Base-by-base conservation (phyloP, 2,888 invertebrate species). In the Drosophila birchii region DNA sequence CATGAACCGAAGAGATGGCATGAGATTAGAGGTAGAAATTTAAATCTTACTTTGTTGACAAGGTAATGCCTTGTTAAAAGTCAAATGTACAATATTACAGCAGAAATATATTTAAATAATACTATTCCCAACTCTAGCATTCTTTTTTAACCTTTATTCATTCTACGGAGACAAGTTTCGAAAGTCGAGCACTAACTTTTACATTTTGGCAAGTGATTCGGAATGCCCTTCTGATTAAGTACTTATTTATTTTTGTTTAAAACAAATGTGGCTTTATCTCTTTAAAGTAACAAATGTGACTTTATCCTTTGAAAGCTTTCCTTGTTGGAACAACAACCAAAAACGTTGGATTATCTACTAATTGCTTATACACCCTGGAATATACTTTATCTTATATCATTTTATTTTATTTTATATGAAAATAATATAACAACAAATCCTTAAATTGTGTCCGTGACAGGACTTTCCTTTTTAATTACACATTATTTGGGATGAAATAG, bases 381-480 rank as follows among this genome's bases (percentile, higher is more conserved):
- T 6, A 11, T 53, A 16, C 36, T 34, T 34, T 20, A 20, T 20
- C 47, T 16, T 6, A 16, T 34, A 29, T 26, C 8, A 18, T 18
- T 32, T 32, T 32, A n/a, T 45, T 45, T 20, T 44, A 29, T 12
- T 12, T 18, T 11, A 47, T 18, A 23, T 23, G 23, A 23, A 23
- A 32, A 49, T n/a, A 26, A 47, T 16, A n/a, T 9, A 16, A 45
- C n/a, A 29, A 29, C 18, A 18, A 4, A 16, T 51, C 20, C 16
- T 20, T 16, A 34, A 38, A 36, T n/a, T 39, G n/a, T 23, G 41
- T 32, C 26, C 45, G 36, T 38, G 23, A 16, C 12, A 20, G 39
- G 44, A 44, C 53, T 60, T 36, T 39, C 41, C 39, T 55, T 82
- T 79, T 83, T 86, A 82, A 82, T 86, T 82, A 78, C 66, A 66